These are phyloP conservation scores for Jaculus jaculus DNA, from an alignment of 2,113 vertebrate species.

Conservation along the genomic window DNA sequence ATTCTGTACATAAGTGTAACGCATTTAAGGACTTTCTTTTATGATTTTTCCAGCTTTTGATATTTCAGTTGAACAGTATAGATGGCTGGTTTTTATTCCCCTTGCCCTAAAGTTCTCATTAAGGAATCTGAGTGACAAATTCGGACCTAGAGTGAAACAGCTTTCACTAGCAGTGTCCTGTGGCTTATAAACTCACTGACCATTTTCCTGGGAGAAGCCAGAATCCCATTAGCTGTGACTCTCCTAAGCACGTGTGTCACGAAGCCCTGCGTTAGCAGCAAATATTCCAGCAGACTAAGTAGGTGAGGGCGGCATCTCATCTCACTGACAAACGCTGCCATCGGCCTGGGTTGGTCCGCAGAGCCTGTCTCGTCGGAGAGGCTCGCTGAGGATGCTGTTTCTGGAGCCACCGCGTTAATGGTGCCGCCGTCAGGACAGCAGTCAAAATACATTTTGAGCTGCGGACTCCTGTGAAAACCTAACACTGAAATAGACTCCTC, in stretches of 20 bases:
- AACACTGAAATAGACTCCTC: slow-evolving; percentile 77
- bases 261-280: slow-evolving; percentile 69
- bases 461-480: slow-evolving; percentile 78
- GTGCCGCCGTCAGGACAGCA: slow-evolving; percentile 66
- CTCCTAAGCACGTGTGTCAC: slow-evolving; percentile 50
- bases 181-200: slow-evolving; percentile 53
- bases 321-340: slow-evolving; percentile 61
- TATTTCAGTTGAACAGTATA: neutral
- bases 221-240: slow-evolving; percentile 69
- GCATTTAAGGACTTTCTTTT: neutral
- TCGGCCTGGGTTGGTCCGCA: slow-evolving; percentile 62
- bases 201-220: slow-evolving; percentile 17
- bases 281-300: slow-evolving; percentile 58
- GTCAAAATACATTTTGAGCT: slow-evolving; percentile 75
- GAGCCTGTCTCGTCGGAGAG: slow-evolving; percentile 66
- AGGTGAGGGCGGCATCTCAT: slow-evolving; percentile 66
- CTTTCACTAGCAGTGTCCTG: neutral
- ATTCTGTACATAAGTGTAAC: neutral
- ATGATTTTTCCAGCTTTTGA: slow-evolving; percentile 37
- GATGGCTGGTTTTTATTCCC: neutral
- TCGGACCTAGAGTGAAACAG: slow-evolving; percentile 49
- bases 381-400: slow-evolving; percentile 1
- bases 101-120: slow-evolving; percentile 51
- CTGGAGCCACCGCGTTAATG: slow-evolving; percentile 66
- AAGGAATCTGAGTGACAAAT: slow-evolving; percentile 63